Evolutionary conservation across 2,797 vertebrate genomes (phyloP), one percentile per base, ranked within the genome.

Genomic region (Tokudaia tokunoshimensis): DNA sequence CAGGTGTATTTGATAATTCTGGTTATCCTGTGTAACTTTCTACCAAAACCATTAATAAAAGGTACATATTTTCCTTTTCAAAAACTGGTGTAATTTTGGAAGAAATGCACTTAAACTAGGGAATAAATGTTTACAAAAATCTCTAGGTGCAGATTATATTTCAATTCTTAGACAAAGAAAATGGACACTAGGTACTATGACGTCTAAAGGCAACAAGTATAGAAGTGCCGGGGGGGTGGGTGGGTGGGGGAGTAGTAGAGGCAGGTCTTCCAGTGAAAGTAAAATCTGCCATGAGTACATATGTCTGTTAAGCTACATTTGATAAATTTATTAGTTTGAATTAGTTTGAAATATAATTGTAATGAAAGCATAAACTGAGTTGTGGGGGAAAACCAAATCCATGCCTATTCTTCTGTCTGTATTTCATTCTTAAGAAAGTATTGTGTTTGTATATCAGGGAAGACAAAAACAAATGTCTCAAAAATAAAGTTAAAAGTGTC

Each of bases 351-450:
- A 50, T 59, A 24, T 75, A 88, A 92, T 15, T 74, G 26, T 47
- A 20, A 10, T 29, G 59, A 88, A 91, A 63, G 6, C 47, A 96
- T 29, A 57, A 83, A 79, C 31, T 19, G 80, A 31, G 2, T 63
- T 31, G 11, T 44, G 1, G 34, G 12, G 13, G 9, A 4, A 8
- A 22, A 26, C 0, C 26, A 6, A 82, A 13, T 85, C 15, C 55
- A 14, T 50, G 44, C 44, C 15, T 20, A 75, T 59, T 74, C 20
- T 78, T 81, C 88, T 72, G 9, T 26, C 0, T 20, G 44, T 82
- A 70, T 67, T 81, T 94, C 92, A 31, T 74, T 5, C 76, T 92
- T 72, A 67, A 3, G 8, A 89, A 84, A 90, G 92, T 78, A 82
- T 44, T 79, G 50, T 34, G 63, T 44, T 9, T 55, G 8, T 50